Percentiles rank a stretch among this genome's conserved stretches.
Evolutionary conservation across 2,113 vertebrate species (phyloP).

Genomic region (Leucoraja erinaceus): DNA sequence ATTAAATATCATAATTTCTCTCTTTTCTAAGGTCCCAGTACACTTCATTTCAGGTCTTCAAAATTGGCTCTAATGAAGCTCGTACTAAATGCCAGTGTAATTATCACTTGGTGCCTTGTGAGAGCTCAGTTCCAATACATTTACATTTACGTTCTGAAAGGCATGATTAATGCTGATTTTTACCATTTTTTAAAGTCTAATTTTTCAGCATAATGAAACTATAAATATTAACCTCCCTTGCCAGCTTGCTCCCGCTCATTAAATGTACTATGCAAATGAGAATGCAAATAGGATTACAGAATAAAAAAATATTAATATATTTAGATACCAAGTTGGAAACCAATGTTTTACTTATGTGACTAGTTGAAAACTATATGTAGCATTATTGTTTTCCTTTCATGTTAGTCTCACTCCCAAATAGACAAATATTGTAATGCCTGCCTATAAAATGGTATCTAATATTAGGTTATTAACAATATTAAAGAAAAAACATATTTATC

Average conservation of each 20-base stretch:
- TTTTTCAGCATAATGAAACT: conserved; percentile 60
- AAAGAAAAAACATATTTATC: neutral
- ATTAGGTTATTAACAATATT: neutral
- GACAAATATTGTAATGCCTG: neutral
- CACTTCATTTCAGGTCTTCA: conserved; percentile 44
- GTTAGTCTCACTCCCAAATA: neutral
- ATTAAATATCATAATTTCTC: conserved; percentile 42
- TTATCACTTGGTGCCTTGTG: conserved; percentile 52
- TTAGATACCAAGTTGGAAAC: conserved; percentile 38
- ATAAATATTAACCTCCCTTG: conserved; percentile 53
- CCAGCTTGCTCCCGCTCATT: conserved; percentile 45
- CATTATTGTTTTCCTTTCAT: neutral
- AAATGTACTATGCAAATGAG: conserved; percentile 48
- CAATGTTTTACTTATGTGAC: neutral
- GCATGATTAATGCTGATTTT: conserved; percentile 61
- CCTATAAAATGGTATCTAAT: neutral
- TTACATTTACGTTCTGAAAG: conserved; percentile 57
- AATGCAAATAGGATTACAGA: conserved; percentile 47
- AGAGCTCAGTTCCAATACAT: conserved; percentile 55
- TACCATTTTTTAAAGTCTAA: conserved; percentile 57
- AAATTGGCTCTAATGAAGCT: conserved; percentile 49
- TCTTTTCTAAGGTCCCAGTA: conserved; percentile 43
- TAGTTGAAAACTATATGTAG: neutral
- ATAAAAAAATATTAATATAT: conserved; percentile 49
- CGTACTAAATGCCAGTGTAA: conserved; percentile 46